phyloP scores from a whole-genome alignment of 2,888 invertebrate species.

The Rhorus exstirpatorius region DNA sequence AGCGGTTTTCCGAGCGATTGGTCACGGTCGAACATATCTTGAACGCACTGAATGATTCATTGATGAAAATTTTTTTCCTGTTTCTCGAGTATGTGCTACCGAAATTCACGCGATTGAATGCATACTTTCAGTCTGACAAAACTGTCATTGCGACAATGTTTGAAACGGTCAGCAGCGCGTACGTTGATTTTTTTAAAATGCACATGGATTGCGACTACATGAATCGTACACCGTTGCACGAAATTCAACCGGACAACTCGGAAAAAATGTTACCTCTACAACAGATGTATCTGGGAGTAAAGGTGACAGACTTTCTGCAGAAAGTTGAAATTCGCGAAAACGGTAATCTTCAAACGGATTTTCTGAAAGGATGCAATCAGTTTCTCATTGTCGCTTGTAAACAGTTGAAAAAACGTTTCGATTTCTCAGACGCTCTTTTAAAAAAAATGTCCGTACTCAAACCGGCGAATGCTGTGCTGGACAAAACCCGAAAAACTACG shows the following conservation, averaged over 20 bases:
- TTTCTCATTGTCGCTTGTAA: conserved; percentile 62
- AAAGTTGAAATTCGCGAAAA: conserved; percentile 38
- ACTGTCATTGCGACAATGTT: conserved; percentile 31
- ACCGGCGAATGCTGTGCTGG: conserved; percentile 39
- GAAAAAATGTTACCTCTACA: conserved; percentile 32
- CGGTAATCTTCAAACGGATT: conserved; percentile 3
- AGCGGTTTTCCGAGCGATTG: conserved; percentile 60
- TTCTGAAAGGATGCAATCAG: conserved; percentile 44
- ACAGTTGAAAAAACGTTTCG: conserved; percentile 66
- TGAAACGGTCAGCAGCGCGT: neutral
- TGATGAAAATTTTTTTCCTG: conserved; percentile 66
- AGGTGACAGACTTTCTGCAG: conserved; percentile 58
- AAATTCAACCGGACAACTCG: conserved; percentile 8
- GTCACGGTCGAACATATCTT: conserved; percentile 68
- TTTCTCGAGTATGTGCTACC: conserved; percentile 69
- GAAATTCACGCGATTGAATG: conserved; percentile 68
- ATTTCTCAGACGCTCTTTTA: conserved; percentile 68
- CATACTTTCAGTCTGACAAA: conserved; percentile 66
- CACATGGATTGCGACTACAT: conserved; percentile 9
- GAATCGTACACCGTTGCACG: neutral
- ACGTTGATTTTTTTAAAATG: neutral
- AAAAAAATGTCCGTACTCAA: conserved; percentile 43
- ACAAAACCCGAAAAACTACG: conserved; percentile 24
- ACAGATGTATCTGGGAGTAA: conserved; percentile 69
- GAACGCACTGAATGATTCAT: conserved; percentile 66